Conservation (phyloP, 2,888 invertebrate genomes). For the Nephrocerus scutellatus region DNA sequence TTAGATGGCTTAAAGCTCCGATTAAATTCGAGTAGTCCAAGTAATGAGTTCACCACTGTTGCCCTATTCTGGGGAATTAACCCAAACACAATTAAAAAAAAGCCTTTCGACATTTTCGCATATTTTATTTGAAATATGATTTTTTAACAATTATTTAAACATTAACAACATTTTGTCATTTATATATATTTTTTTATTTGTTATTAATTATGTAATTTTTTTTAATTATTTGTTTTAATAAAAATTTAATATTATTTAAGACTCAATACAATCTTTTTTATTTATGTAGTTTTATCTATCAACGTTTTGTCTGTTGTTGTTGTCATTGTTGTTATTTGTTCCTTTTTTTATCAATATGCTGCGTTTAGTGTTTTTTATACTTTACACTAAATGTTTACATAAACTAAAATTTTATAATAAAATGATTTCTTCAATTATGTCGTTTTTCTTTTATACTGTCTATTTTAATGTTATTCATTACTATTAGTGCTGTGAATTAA, state of each 20-base stretch:
- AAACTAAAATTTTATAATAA: conserved; percentile 7
- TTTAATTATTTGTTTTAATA: conserved; percentile 24
- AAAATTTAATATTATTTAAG: conserved; percentile 24
- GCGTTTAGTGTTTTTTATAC: conserved; percentile 10
- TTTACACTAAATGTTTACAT: conserved; percentile 11
- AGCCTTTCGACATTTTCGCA: conserved; percentile 20
- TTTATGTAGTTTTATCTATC: conserved; percentile 9
- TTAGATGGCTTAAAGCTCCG: too few species aligned
- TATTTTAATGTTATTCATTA: neutral
- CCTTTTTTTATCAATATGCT: conserved; percentile 13
- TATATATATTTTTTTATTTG: conserved; percentile 29
- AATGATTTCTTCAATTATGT: conserved; percentile 3
- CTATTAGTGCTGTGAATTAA: too few species aligned
- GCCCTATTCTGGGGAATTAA: too few species aligned
- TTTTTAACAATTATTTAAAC: conserved; percentile 49
- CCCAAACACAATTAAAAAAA: neutral
- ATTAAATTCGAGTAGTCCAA: too few species aligned
- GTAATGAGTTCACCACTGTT: too few species aligned
- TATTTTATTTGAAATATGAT: conserved; percentile 34
- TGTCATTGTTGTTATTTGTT: conserved; percentile 22
- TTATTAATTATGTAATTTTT: conserved; percentile 26
- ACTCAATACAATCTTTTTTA: conserved; percentile 18
- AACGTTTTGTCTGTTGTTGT: conserved; percentile 21
- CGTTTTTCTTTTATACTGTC: neutral
- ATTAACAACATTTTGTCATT: conserved; percentile 45